Evolutionary conservation across 2,113 vertebrate genomes (phyloP).

Genomic region (Seriola rivoliana): DNA sequence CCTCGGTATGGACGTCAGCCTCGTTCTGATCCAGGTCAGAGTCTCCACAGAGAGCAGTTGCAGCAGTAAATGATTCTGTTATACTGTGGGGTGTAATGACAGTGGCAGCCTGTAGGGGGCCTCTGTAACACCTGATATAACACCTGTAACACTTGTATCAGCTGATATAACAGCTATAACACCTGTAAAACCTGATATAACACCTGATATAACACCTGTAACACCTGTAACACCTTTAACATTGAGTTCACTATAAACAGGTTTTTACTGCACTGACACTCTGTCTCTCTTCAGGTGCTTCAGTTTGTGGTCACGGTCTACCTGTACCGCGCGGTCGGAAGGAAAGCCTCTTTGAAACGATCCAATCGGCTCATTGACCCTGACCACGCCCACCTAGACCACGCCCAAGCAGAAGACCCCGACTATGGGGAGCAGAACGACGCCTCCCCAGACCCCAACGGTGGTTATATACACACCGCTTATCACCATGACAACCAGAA

Average conservation of each 20-base stretch:
- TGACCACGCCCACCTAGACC: neutral
- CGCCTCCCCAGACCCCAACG: neutral
- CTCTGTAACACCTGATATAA: no score
- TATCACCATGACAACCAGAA: constrained; percentile 4
- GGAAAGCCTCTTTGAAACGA: neutral
- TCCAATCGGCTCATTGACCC: neutral
- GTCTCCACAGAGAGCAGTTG: neutral
- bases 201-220: no score
- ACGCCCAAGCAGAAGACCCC: neutral
- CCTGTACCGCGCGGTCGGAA: neutral
- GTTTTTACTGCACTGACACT: no score
- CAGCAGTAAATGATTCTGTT: no score
- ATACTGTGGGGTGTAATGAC: neutral
- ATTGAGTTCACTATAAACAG: no score
- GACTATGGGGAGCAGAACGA: constrained; percentile 8
- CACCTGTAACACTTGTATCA: no score
- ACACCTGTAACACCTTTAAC: neutral
- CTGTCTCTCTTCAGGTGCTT: constrained; percentile 21
- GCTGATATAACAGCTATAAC: neutral
- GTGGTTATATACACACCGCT: neutral
- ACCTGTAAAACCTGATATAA: neutral
- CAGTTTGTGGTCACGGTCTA: neutral
- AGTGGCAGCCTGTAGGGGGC: neutral
- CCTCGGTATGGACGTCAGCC: constrained; percentile 60
- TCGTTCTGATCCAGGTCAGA: constrained; percentile 74